These are phyloP conservation scores for Baronia brevicornis DNA, from an alignment of 2,888 invertebrate genomes.

Conservation along the genomic window DNA sequence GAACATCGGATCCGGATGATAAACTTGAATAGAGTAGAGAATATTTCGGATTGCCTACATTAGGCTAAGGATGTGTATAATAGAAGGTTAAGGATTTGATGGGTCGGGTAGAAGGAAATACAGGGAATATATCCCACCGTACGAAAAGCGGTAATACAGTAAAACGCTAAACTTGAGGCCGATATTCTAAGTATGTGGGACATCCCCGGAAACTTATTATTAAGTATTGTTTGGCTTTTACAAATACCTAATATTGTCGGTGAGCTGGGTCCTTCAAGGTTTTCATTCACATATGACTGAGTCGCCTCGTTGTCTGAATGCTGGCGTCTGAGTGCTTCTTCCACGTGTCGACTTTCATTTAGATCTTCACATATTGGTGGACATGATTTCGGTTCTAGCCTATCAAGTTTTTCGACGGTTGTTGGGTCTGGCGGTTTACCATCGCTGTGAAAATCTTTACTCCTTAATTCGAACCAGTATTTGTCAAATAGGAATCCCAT, in stretches of 20 bases:
- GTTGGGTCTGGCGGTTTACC: not conserved
- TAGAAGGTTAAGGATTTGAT: too few species aligned
- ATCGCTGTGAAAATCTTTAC: not conserved
- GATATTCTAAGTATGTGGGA: too few species aligned
- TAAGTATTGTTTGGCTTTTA: not conserved
- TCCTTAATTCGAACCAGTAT: conserved; percentile 62
- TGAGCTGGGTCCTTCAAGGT: conserved; percentile 23
- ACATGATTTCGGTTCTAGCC: conserved; percentile 2
- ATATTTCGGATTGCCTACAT: too few species aligned
- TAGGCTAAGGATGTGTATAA: too few species aligned
- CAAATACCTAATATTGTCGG: conserved; percentile 37
- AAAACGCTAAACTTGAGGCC: too few species aligned
- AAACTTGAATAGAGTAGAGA: too few species aligned
- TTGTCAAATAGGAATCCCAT: conserved; percentile 68
- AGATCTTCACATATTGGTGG: conserved; percentile 10
- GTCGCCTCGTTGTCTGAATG: too few species aligned
- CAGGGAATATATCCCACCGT: too few species aligned
- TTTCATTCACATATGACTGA: conserved; percentile 3
- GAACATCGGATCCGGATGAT: too few species aligned
- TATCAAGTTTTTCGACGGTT: conserved; percentile 2
- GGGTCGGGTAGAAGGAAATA: too few species aligned
- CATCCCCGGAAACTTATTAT: too few species aligned
- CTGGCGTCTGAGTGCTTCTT: conserved; percentile 3
- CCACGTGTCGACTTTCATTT: conserved; percentile 6
- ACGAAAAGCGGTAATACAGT: too few species aligned